Evolutionary conservation across 2,113 vertebrate genomes (phyloP).

Genomic region (Pleuronectes platessa): DNA sequence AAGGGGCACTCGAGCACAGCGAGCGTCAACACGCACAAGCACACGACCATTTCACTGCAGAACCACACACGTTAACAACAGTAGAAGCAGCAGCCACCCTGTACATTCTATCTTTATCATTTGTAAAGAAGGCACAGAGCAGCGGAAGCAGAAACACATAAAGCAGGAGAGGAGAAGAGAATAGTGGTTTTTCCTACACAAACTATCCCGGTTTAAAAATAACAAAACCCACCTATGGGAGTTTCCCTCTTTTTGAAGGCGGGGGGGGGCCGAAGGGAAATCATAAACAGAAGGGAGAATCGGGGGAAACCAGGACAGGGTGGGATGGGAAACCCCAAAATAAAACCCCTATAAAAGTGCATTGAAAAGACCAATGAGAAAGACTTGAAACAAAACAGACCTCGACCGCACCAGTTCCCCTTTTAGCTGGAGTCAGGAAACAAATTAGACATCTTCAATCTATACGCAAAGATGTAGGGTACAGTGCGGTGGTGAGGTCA

Average conservation of each 20-base stretch:
- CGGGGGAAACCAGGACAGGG: conserved; percentile 45
- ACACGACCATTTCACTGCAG: no score
- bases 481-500: conserved; percentile 33
- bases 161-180: conserved; percentile 31
- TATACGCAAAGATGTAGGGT: conserved; percentile 17
- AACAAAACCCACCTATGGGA: conserved; percentile 73
- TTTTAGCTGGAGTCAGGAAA: conserved; percentile 38
- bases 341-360: conserved; percentile 30
- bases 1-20: neutral
- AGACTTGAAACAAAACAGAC: conserved; percentile 17
- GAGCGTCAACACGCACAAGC: neutral
- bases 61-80: neutral
- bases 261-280: conserved; percentile 39
- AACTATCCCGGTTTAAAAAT: conserved; percentile 58
- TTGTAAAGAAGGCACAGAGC: neutral
- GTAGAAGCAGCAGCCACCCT: conserved; percentile 25
- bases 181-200: conserved; percentile 6
- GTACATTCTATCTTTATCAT: neutral
- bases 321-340: conserved; percentile 61
- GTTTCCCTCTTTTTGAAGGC: conserved; percentile 42
- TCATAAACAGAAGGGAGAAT: conserved; percentile 64
- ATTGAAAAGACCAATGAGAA: conserved; percentile 38
- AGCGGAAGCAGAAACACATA: conserved; percentile 20
- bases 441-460: conserved; percentile 30
- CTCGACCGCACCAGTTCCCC: conserved; percentile 32